Conservation (phyloP, 2,113 vertebrate species). For the Symphodus melops region DNA sequence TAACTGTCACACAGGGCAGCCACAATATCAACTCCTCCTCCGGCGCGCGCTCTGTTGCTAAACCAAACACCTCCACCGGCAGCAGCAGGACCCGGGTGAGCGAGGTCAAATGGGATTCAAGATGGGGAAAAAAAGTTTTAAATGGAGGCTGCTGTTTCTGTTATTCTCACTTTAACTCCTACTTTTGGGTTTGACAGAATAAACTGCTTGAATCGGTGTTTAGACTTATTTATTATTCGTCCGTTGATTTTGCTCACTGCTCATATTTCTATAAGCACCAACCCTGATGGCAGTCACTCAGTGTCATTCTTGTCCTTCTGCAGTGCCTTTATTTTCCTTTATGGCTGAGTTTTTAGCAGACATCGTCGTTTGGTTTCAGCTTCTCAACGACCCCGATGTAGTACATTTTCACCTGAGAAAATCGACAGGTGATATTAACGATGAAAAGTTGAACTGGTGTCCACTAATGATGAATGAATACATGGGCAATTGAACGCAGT, state of each 20-base stretch:
- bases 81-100: constrained; percentile 34
- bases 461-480: constrained; percentile 68
- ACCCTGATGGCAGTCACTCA: background rate
- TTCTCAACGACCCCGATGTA: background rate
- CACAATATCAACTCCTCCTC: constrained; percentile 78
- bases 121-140: background rate
- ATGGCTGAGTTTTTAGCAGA: background rate
- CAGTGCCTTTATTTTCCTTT: background rate
- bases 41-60: constrained; percentile 63
- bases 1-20: constrained; percentile 57
- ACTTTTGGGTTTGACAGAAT: background rate
- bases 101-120: constrained; percentile 49
- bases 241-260: background rate
- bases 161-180: background rate
- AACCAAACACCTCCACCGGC: constrained; percentile 66
- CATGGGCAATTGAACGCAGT: constrained; percentile 57
- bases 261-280: background rate
- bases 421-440: constrained; percentile 56
- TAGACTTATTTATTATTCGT: too few relatives aligned
- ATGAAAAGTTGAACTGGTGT: background rate
- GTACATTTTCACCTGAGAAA: constrained; percentile 32
- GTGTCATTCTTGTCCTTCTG: background rate
- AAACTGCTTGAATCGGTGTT: too few relatives aligned
- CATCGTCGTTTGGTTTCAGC: background rate
- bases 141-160: background rate